Base-by-base conservation (phyloP, 2,888 invertebrate species). In the Psylliodes chrysocephalus region DNA sequence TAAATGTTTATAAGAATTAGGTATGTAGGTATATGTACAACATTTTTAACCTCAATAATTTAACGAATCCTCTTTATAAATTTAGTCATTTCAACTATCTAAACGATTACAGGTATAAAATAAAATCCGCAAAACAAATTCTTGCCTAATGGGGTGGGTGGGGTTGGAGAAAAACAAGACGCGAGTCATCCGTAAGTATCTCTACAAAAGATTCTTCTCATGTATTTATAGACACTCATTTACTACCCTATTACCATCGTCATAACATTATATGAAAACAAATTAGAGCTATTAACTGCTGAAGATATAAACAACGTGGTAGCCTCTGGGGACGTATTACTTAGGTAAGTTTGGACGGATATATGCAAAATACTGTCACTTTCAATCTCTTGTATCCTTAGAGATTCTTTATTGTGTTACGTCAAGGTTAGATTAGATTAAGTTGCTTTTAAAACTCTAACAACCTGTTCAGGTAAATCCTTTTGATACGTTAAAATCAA, bases 241-340 rank as follows among this genome's bases (percentile, higher is more conserved):
- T 56, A 56, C 30, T 56, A 42, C 17, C 35, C 35, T 57, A 18
- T 57, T 57, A 57, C 35, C 57, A 40, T 30, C 54, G 47, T 46
- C 47, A 46, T 46, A 8, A 25, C n/a, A 15, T 22, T 35, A 22
- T 47, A 44, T 60, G 53, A 44, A 53, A 60, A 60, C 60, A 53
- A 53, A 60, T 54, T 60, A 60, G 54, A 46, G 53, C 25, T 46
- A 60, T 60, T 60, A 54, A 60, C 42, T 46, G 25, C 54, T 54
- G 60, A 47, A 60, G 54, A 19, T 30, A 33, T 38, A n/a, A n/a
- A 25, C 44, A 60, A 28, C 3, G 28, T 22, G 22, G 35, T 6
- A 35, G 17, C 35, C 60, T 54, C 54, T 25, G 35, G 54, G 35
- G 60, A 42, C 8, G 12, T 25, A 35, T 12, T n/a, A n/a, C n/a